Conservation (phyloP, 1,140 invertebrate genomes). For the Zaprionus gabonicus region DNA sequence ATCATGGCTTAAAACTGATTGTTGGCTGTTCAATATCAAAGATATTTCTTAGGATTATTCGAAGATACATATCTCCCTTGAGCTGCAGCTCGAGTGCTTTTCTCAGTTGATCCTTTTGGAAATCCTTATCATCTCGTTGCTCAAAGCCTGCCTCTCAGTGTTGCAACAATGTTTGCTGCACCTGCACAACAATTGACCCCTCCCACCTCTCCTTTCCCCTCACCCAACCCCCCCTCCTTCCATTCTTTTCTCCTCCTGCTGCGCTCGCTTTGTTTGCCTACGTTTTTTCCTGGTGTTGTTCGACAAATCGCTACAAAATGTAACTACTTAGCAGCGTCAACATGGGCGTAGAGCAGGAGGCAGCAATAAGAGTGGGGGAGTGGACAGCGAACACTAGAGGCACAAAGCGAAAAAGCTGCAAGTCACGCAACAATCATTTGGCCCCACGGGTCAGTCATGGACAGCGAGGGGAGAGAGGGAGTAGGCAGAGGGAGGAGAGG, state of each 20-base stretch:
- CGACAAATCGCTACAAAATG: slow-evolving; percentile 79
- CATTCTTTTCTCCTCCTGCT: not conserved
- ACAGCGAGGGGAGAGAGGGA: not conserved
- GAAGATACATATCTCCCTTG: too few species aligned
- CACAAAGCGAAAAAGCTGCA: slow-evolving; percentile 61
- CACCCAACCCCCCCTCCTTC: not conserved
- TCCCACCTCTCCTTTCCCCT: not conserved
- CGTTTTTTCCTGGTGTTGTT: slow-evolving; percentile 58
- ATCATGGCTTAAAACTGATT: too few species aligned
- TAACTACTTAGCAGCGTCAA: slow-evolving; percentile 81
- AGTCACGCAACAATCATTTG: slow-evolving; percentile 82
- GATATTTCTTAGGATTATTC: too few species aligned
- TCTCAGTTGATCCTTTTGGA: not conserved
- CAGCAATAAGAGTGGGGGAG: not conserved
- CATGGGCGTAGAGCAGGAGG: slow-evolving; percentile 39
- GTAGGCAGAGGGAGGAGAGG: not conserved
- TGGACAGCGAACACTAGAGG: not conserved
- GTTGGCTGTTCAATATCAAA: too few species aligned
- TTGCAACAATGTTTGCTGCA: slow-evolving; percentile 31
- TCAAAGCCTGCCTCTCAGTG: slow-evolving; percentile 2
- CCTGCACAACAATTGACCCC: not conserved
- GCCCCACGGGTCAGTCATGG: slow-evolving; percentile 35
- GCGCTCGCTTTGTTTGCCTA: slow-evolving; percentile 9
- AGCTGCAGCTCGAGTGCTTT: too few species aligned
- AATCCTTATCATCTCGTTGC: not conserved